Evolutionary conservation across 2,888 invertebrate species (phyloP).

Genomic region (Drosophila borealis): DNA sequence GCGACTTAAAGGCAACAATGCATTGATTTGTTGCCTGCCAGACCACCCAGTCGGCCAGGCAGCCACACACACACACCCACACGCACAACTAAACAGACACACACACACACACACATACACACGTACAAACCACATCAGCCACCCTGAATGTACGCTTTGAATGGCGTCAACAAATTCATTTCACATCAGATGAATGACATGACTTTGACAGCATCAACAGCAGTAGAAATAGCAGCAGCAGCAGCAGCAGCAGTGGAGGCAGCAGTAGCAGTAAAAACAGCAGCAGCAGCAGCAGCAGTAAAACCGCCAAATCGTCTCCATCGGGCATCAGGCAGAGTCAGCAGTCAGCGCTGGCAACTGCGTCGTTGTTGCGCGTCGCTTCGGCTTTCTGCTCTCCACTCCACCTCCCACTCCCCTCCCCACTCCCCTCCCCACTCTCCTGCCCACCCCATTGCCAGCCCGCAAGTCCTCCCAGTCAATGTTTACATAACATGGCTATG

Average conservation of each 20-base stretch:
- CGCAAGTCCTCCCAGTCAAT: slow-evolving; percentile 14
- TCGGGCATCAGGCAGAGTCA: slow-evolving; percentile 61
- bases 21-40: slow-evolving; percentile 18
- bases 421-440: not conserved
- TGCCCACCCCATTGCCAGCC: not conserved
- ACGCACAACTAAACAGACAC: not conserved
- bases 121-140: not conserved
- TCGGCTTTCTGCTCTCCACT: slow-evolving; percentile 40
- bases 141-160: slow-evolving; percentile 52
- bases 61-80: slow-evolving; percentile 5
- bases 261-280: slow-evolving; percentile 18
- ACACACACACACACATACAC: not conserved
- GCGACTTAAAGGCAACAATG: slow-evolving; percentile 1
- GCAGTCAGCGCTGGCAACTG: slow-evolving; percentile 53
- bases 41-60: slow-evolving; percentile 38
- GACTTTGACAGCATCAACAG: slow-evolving; percentile 52
- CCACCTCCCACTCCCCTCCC: not conserved
- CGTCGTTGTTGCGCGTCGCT: slow-evolving; percentile 17
- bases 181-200: slow-evolving; percentile 76
- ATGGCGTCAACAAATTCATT: slow-evolving; percentile 71
- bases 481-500: slow-evolving; percentile 71
- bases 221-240: slow-evolving; percentile 12
- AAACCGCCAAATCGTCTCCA: slow-evolving; percentile 3
- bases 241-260: not conserved
- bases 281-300: slow-evolving; percentile 15